These are phyloP conservation scores for Chironomus riparius DNA, from an alignment of 2,888 invertebrate genomes.

Conservation along the genomic window DNA sequence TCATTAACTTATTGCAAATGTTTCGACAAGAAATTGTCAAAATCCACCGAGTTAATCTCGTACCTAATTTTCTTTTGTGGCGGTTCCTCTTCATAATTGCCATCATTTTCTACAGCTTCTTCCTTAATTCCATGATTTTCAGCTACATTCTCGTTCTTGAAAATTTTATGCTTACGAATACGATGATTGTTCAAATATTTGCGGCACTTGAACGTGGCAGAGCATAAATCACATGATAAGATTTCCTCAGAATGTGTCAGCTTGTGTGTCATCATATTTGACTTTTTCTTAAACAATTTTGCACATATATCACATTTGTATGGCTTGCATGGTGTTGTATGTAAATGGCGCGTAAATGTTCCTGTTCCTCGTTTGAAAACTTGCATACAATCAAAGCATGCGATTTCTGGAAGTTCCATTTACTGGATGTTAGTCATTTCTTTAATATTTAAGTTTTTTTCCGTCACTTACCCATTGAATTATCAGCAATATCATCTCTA, in stretches of 20 bases:
- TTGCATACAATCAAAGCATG: neutral
- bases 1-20: no score
- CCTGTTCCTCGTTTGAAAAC: neutral
- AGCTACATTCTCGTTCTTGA: neutral
- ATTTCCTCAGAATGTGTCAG: neutral
- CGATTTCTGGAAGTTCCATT: neutral
- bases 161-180: neutral
- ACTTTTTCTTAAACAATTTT: neutral
- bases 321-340: neutral
- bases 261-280: neutral
- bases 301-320: neutral
- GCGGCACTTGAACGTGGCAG: neutral
- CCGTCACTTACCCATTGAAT: no score
- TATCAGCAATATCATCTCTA: no score
- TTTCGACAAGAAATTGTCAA: no score
- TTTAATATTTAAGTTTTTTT: no score
- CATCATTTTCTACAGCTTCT: neutral
- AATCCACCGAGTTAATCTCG: no score
- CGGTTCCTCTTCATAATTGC: no score
- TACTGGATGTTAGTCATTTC: no score
- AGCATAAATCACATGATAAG: neutral
- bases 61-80: no score
- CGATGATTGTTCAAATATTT: neutral
- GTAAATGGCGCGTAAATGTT: slow-evolving; percentile 1
- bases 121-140: neutral